Conservation (phyloP, 2,888 invertebrate genomes). For the Syrista parreyssii region DNA sequence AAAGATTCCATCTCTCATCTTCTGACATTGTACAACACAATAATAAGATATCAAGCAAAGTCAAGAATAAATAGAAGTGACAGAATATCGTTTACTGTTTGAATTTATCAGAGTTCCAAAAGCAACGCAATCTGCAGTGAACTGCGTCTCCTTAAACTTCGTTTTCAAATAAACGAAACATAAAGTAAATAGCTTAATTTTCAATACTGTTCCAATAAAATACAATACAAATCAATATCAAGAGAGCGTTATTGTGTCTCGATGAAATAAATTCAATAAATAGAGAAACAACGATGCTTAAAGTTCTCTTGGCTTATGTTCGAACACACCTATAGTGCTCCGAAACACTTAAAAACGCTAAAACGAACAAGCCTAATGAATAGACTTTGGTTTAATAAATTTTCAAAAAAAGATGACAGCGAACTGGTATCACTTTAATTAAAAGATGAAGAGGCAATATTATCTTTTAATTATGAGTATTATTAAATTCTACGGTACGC, state of each 20-base stretch:
- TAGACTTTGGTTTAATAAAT: not conserved
- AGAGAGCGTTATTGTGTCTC: too few species aligned
- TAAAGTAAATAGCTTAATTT: not conserved
- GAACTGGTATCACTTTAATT: not conserved
- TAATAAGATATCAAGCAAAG: not conserved
- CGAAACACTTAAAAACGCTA: too few species aligned
- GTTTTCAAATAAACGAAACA: not conserved
- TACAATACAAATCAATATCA: not conserved
- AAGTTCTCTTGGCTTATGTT: too few species aligned
- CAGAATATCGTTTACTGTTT: not conserved
- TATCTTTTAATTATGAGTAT: not conserved
- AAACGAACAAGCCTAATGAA: not conserved
- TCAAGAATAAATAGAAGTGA: too few species aligned
- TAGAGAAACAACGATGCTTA: too few species aligned
- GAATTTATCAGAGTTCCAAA: not conserved
- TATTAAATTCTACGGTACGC: not conserved
- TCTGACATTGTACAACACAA: slow-evolving; percentile 20
- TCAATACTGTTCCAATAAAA: not conserved
- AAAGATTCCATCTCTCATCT: slow-evolving; percentile 14
- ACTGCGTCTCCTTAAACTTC: not conserved
- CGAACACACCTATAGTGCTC: too few species aligned
- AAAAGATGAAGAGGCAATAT: not conserved
- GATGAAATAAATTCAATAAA: too few species aligned
- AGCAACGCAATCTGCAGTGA: not conserved
- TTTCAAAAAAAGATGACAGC: not conserved